A percentile compares a stretch with the other conserved stretches of the same genome.
Evolutionary conservation across 2,113 vertebrate species (phyloP).

Genomic region (Tor tambroides): DNA sequence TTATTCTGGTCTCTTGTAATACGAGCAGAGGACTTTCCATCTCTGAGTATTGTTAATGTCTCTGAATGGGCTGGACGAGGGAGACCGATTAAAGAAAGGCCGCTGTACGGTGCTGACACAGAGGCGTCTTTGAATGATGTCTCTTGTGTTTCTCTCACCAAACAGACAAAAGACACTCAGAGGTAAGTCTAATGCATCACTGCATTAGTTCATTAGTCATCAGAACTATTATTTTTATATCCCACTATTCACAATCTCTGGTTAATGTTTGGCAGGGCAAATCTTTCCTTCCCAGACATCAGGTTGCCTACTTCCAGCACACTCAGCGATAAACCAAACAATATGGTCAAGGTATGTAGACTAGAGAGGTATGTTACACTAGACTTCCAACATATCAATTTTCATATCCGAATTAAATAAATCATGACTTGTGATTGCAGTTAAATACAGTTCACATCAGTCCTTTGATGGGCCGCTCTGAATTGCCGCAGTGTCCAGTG

Average conservation of each 20-base stretch:
- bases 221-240: not conserved
- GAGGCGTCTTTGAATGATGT: conserved; percentile 10
- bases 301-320: too few species aligned
- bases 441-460: conserved; percentile 50
- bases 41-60: conserved; percentile 58
- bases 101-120: not conserved
- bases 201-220: not conserved
- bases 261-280: conserved; percentile 4
- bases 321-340: not conserved
- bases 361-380: too few species aligned
- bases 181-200: not conserved
- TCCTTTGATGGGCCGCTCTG: conserved; percentile 37
- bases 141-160: not conserved
- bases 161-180: not conserved
- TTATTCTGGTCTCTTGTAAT: not conserved
- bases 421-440: conserved; percentile 26
- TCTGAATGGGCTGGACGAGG: conserved; percentile 57
- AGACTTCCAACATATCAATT: not conserved
- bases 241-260: not conserved
- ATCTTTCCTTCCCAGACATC: conserved; percentile 15
- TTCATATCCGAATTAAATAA: not conserved
- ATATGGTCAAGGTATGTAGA: conserved; percentile 43
- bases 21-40: conserved; percentile 10
- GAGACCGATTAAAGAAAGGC: not conserved
- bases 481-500: conserved; percentile 10